Evolutionary conservation across 2,797 vertebrate genomes (phyloP), one percentile per base, ranked within the genome.

Genomic region (Enteromius radiatus): DNA sequence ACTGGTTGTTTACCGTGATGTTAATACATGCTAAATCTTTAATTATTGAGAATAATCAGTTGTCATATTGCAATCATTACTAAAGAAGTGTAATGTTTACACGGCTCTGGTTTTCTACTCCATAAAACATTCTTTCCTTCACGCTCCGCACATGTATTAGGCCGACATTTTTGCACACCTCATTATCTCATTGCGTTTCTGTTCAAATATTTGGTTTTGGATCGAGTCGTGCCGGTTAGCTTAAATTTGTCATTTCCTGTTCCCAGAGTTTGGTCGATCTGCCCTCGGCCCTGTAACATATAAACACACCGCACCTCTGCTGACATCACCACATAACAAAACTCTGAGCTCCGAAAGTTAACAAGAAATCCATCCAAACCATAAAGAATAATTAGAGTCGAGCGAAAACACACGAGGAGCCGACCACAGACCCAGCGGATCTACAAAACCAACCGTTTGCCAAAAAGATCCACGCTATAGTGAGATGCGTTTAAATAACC

Each of bases 221-320:
- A 84, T 82, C 17, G n/a, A 52, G 78, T 15, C 4, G 43, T 68
- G 83, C 83, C 38, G 43, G 78, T 84, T 64, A 83, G 77, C 73
- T 84, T 86, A 83, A 87, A 89, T 84, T 79, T 84, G 78, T 86
- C 85, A 82, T 89, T 89, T 90, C 87, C 88, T 88, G 81, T 80
- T 74, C 73, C 41, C 78, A 74, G 73, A 84, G 84, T 90, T 86
- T 79, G 52, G 47, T 80, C 63, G 64, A 85, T 84, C 47, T 82
- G 67, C 84, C 78, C 71, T 78, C 78, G 64, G 84, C 86, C 82
- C 63, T 21, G 65, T 81, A 82, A 86, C 80, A 79, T 86, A 49
- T 86, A 89, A 89, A 89, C 88, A 86, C 43, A 54, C 76, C 78
- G 85, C 88, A 80, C 78, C 80, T 89, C 88, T 77, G 76, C 76